A percentile compares a stretch with the other conserved stretches of the same genome.
Conservation (phyloP, 2,113 vertebrate species). For the Chloebia gouldiae region DNA sequence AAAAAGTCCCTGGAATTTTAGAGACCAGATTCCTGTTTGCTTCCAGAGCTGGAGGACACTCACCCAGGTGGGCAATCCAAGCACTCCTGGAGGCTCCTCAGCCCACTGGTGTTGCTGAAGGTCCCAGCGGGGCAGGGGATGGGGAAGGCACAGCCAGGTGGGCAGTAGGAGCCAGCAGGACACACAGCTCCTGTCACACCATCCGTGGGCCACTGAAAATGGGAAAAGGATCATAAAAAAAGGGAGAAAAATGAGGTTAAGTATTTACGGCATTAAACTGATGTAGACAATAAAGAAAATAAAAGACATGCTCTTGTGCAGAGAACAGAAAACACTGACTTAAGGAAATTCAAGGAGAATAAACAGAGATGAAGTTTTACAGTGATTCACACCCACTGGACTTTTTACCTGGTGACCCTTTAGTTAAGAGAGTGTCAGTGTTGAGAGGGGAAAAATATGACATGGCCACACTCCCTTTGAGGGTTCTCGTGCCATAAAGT, state of each 20-base stretch:
- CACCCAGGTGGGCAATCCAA: conserved; percentile 84
- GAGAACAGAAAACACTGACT: not conserved
- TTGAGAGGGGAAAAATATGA: not conserved
- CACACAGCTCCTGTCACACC: conserved; percentile 80
- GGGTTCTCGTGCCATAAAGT: not conserved
- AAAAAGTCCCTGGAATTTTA: not conserved
- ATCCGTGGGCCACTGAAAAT: conserved; percentile 75
- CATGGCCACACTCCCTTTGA: not conserved
- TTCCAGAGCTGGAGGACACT: not conserved
- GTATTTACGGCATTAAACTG: too few relatives aligned
- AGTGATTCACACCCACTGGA: not conserved
- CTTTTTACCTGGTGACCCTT: not conserved
- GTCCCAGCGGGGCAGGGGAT: conserved; percentile 82
- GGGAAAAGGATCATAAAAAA: not conserved
- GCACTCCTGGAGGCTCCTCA: conserved; percentile 73
- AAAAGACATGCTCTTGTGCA: not conserved
- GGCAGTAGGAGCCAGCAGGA: conserved; percentile 83
- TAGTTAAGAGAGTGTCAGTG: not conserved
- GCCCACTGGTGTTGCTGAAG: conserved; percentile 79
- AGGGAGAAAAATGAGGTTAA: not conserved
- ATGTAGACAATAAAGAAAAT: not conserved
- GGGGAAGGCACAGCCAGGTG: conserved; percentile 72
- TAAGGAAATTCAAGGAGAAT: not conserved
- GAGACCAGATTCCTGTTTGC: not conserved
- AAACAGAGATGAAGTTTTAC: not conserved